Base-by-base conservation (phyloP, 2,113 vertebrate genomes). In the Tychaedon coryphoeus region DNA sequence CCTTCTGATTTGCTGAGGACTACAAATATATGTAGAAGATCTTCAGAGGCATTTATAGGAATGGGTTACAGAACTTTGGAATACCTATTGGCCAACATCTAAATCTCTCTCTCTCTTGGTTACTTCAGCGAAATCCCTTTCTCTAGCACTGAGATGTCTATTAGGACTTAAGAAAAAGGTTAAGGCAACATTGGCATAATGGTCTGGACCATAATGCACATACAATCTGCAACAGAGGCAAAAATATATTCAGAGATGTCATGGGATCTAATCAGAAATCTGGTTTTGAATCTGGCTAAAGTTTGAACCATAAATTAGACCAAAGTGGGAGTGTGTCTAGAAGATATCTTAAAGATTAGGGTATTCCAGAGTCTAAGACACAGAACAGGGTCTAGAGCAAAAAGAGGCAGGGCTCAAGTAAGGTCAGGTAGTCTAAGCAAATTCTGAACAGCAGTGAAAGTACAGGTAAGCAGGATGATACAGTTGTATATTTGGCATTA, bases 281-380 rank as follows among this genome's bases (percentile, higher is more conserved):
- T 28, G 25, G 14, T 26, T 51, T 51, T 51, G 50, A 28, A 51
- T 51, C 14, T 12, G 22, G 42, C 8, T 81, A 9, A 71, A 71
- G 3, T 67, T 50, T 66, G 34, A 87, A 51, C 58, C 8, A 88
- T 8, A 67, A 42, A 60, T 56, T 45, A 34, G 15, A 66, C 20
- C 1, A 80, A 29, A 86, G 34, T 9, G 2, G 15, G 13, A 70
- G 4, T 2, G 3, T 5, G 3, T 31, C 34, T 5, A 19, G 29
- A 76, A 70, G 22, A n/a, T 8, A 92, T 22, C 10, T 12, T 56
- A n/a, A 57, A 76, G 10, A n/a, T 65, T 24, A 66, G 23, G 12
- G 26, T 26, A 18, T 34, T 71, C 31, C 28, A 43, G 19, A 69
- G 14, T 29, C 24, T 62, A 40, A 6, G 2, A 56, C 2, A 24